phyloP scores from a whole-genome alignment of 2,113 vertebrate genomes.

The Saimiri boliviensis region DNA sequence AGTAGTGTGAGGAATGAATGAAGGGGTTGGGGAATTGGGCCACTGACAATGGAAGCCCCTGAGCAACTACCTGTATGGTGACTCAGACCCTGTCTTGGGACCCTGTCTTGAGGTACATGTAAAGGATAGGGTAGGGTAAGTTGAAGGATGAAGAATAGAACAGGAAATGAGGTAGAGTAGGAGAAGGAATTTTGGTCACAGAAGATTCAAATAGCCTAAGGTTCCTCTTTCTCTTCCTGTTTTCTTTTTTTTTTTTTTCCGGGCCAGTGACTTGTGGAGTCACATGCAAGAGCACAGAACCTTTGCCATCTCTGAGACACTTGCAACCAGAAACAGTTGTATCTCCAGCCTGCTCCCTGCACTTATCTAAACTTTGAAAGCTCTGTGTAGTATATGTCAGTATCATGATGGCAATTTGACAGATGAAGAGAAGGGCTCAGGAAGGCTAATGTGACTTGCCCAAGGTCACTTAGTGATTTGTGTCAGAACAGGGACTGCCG shows the following conservation, averaged over 20 bases:
- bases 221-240: background rate
- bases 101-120: background rate
- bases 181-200: background rate
- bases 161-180: background rate
- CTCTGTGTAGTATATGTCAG: background rate
- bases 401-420: background rate
- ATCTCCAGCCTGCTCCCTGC: background rate
- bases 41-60: background rate
- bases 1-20: background rate
- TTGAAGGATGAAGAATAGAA: background rate
- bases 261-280: background rate
- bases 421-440: background rate
- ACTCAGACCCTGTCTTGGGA: background rate
- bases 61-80: background rate
- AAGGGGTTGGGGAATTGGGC: accelerated
- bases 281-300: background rate
- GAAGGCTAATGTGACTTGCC: background rate
- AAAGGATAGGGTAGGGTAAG: background rate
- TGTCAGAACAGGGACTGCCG: background rate
- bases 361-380: background rate
- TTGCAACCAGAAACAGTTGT: background rate
- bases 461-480: background rate
- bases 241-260: background rate
- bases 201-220: background rate
- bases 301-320: background rate